These are phyloP conservation scores for Alces alces DNA, from an alignment of 2,113 vertebrate species.

Conservation along the genomic window DNA sequence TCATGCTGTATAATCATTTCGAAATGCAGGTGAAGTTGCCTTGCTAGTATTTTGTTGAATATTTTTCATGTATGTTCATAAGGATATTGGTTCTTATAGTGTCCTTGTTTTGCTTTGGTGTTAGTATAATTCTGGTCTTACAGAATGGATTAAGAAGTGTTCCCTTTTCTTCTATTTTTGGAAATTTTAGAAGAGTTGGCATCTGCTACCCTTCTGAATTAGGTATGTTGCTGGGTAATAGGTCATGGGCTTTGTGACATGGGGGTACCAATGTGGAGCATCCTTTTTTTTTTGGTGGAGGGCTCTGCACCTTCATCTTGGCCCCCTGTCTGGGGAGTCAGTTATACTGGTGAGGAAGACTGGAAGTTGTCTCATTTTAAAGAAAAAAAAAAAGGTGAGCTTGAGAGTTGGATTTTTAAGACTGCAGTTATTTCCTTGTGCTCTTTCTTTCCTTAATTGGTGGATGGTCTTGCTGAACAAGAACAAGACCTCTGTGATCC, in stretches of 20 bases:
- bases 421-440: not conserved
- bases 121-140: not conserved
- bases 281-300: not conserved
- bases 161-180: not conserved
- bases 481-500: not conserved
- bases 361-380: not conserved
- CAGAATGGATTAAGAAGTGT: not conserved
- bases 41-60: slow-evolving; percentile 28
- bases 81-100: not conserved
- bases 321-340: not conserved
- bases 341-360: not conserved
- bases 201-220: not conserved
- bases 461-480: not conserved
- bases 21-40: not conserved
- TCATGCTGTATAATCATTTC: not conserved
- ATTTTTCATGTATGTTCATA: not conserved
- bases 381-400: not conserved
- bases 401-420: slow-evolving; percentile 1
- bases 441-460: slow-evolving; percentile 23
- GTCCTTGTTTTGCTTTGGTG: not conserved
- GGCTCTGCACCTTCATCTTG: not conserved
- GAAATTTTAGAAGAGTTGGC: not conserved
- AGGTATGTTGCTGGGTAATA: not conserved
- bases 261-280: not conserved
- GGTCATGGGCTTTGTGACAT: not conserved